Percentiles rank a stretch among this genome's conserved stretches.
These are phyloP conservation scores for Meriones psammophilus DNA, from an alignment of 2,797 vertebrate species.

Conservation along the genomic window DNA sequence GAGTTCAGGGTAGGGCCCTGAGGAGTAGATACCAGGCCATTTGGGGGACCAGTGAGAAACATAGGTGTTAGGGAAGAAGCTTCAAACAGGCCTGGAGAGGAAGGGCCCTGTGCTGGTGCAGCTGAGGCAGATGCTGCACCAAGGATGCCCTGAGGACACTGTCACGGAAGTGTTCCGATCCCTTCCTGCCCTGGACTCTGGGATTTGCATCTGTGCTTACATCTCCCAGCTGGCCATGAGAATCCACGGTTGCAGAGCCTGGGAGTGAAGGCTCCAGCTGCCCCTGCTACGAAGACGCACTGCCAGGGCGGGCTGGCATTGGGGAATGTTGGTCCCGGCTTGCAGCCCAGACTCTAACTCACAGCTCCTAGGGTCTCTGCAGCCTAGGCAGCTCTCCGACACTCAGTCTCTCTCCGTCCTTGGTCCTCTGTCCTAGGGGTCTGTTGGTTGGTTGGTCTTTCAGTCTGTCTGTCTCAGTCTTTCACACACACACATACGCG, in stretches of 20 bases:
- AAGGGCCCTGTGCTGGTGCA: too few relatives aligned
- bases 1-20: not conserved
- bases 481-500: too few relatives aligned
- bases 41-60: not conserved
- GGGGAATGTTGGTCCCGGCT: constrained; percentile 88
- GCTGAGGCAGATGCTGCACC: not conserved
- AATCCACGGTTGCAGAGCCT: not conserved
- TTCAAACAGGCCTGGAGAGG: too few relatives aligned
- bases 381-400: constrained; percentile 67
- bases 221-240: fast-evolving
- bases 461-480: too few relatives aligned
- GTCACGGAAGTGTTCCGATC: fast-evolving
- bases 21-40: not conserved
- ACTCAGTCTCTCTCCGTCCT: not conserved
- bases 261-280: constrained; percentile 86
- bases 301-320: constrained; percentile 90
- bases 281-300: constrained; percentile 91
- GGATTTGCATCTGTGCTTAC: fast-evolving
- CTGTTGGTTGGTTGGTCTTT: not conserved
- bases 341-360: constrained; percentile 84
- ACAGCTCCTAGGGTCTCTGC: constrained; percentile 81
- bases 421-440: not conserved
- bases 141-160: not conserved
- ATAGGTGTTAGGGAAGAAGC: not conserved
- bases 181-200: not conserved